Base-by-base conservation (phyloP, 2,797 vertebrate species). In the Catharus ustulatus region DNA sequence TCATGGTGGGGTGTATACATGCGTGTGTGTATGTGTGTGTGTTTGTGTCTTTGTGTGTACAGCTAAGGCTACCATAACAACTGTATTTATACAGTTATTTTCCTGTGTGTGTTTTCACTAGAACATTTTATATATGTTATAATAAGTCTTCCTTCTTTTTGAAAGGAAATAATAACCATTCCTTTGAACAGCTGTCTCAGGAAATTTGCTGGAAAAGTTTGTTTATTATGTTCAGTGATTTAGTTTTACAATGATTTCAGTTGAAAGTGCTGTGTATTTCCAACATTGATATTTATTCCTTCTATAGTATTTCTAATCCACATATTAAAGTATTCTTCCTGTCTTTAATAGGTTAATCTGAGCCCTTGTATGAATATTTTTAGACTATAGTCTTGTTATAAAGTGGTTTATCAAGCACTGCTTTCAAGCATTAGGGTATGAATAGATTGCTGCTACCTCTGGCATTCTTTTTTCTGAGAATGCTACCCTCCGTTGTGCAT, bases 1-100 rank as follows among this genome's bases (percentile, higher is more conserved):
- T 42, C 18, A 38, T 8, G 55, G 5, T 4, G 10, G 14, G 5
- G 1, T 16, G 4, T 11, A 4, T 43, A 10, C 5, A 38, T 38
- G 34, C 34, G 34, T 34, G 8, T 34, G 8, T 34, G 8, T 34
- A 34, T 34, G 0, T 23, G 5, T 49, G 2, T 32, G 9, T 83
- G 7, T 36, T 0, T 30, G 8, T 34, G 1, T 40, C 5, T 73
- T 4, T 34, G 11, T 48, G 7, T 63, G 17, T 19, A 3, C 29
- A 21, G 15, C 6, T 78, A 58, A 42, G 29, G 11, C 12, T 55
- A 16, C 10, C 15, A 59, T 13, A 67, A 29, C 11, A 80, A 32
- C 21, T 42, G 1, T 18, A 38, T n/a, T 78, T 67, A 38, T 38
- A 30, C 2, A 38, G 4, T 64, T 32, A 63, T 36, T 51, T 54